A percentile compares a stretch with the other conserved stretches of the same genome.
Evolutionary conservation across 2,888 invertebrate species (phyloP).

Genomic region (Boloria selene): DNA sequence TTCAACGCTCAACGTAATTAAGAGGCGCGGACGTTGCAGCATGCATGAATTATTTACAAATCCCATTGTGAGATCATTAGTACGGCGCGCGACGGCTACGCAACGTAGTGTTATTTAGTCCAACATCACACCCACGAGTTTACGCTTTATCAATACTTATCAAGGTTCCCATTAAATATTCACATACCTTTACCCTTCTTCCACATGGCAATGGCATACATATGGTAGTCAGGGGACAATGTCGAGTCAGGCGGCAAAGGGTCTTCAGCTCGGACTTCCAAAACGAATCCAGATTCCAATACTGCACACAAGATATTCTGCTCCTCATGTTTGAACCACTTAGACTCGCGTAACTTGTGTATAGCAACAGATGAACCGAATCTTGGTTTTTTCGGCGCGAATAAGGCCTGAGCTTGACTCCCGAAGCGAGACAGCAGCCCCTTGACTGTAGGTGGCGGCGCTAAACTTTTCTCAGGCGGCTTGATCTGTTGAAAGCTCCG

Average conservation of each 20-base stretch:
- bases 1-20: constrained; percentile 36
- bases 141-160: constrained; percentile 49
- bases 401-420: constrained; percentile 80
- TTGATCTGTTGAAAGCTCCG: constrained; percentile 81
- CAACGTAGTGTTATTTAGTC: constrained; percentile 48
- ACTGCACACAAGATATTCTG: constrained; percentile 87
- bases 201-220: constrained; percentile 88
- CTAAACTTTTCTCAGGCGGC: constrained; percentile 79
- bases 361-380: constrained; percentile 86
- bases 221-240: constrained; percentile 78
- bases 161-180: constrained; percentile 38
- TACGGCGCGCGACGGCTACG: constrained; percentile 55
- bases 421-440: constrained; percentile 80
- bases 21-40: constrained; percentile 39
- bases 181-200: constrained; percentile 86
- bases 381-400: constrained; percentile 77
- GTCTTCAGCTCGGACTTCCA: constrained; percentile 83
- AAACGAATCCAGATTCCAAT: constrained; percentile 87
- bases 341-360: constrained; percentile 87
- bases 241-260: constrained; percentile 72
- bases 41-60: constrained; percentile 63
- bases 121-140: constrained; percentile 49
- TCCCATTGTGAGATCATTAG: constrained; percentile 56
- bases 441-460: constrained; percentile 77
- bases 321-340: constrained; percentile 88